These are phyloP conservation scores for Cotesia chilonis DNA, from an alignment of 1,140 invertebrate species.

Conservation along the genomic window DNA sequence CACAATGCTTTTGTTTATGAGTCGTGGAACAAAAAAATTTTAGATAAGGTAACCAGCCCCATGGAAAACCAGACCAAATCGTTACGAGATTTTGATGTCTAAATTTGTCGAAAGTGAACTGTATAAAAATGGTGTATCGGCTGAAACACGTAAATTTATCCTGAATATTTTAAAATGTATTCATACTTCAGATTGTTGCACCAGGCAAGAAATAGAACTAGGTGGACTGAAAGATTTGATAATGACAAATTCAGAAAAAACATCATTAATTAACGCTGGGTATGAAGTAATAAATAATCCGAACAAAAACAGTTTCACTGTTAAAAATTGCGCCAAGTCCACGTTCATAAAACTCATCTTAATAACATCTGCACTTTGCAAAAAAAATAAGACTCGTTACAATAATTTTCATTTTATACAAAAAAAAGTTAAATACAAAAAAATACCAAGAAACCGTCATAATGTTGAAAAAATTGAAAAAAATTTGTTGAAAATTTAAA, in stretches of 20 bases:
- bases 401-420: no score
- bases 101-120: not conserved
- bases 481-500: no score
- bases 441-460: no score
- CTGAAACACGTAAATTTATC: not conserved
- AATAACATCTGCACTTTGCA: no score
- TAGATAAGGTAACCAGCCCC: constrained; percentile 18
- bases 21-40: constrained; percentile 29
- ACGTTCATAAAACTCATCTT: no score
- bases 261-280: not conserved
- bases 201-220: not conserved
- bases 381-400: no score
- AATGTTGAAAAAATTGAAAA: no score
- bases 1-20: constrained; percentile 22
- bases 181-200: not conserved
- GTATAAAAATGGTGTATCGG: not conserved
- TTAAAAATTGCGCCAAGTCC: no score
- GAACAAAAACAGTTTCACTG: no score
- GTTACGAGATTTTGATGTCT: constrained; percentile 16
- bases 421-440: no score
- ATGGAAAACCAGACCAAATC: constrained; percentile 18
- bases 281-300: not conserved
- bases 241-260: not conserved
- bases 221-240: not conserved
- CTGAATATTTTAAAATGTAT: not conserved